Base-by-base conservation (phyloP, 2,113 vertebrate species). In the Brienomyrus brachyistius region DNA sequence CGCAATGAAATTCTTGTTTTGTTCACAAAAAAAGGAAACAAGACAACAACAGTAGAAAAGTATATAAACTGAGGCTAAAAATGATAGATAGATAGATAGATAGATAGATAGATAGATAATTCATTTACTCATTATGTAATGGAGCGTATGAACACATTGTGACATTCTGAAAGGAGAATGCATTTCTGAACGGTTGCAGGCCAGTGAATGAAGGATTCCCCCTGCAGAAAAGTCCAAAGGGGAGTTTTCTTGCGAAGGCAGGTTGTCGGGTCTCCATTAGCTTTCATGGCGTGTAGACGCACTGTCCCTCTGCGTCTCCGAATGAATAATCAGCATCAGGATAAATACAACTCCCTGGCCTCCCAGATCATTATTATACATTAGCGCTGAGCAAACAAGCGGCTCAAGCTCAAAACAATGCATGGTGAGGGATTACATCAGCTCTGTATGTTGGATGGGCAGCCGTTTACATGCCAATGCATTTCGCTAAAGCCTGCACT, bases 301-400 rank as follows among this genome's bases (percentile, higher is more conserved):
- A 31, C 5, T 11, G 62, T 91, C 91, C 93, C 92, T 82, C 62
- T 88, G 87, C 91, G 89, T 90, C 87, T 87, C 77, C 51, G 62
- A 40, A 90, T 92, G 91, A 93, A 91, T 93, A 93, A 93, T 92
- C 89, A 93, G 90, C 90, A 92, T 92, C 89, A 87, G 87, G 90
- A 92, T 90, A 91, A 92, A 91, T 92, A 92, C 90, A 77, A 92
- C 90, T 91, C 91, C 90, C 90, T 21, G 83, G 87, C 91, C 89
- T 89, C 86, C 83, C 74, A 1, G 74, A 88, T 87, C 91, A 89
- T 92, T 90, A 90, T 90, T 92, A 90, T 62, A 84, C 85, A 77
- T 82, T 90, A 88, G 90, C 91, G 86, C 91, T 91, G 91, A 92
- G 93, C 91, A 92, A 93, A 93, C 92, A 93, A 91, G 91, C 89